Base-by-base conservation (phyloP, 23 tunicate genomes). In the Trididemnum miniatum region DNA sequence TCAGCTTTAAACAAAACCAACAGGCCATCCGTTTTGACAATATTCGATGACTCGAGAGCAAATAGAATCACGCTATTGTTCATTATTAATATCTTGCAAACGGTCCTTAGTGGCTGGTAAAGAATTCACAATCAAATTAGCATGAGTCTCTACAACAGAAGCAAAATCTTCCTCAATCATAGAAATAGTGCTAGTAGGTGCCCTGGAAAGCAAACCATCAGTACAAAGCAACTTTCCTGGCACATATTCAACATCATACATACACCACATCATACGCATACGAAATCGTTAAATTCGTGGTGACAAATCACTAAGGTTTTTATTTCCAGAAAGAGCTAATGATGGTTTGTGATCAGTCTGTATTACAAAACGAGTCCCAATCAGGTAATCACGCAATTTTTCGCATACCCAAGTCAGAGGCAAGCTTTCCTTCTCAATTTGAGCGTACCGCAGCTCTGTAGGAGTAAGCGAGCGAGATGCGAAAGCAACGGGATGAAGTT, bases 271-370 rank as follows among this genome's bases (percentile, higher is more conserved):
- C 72, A 84, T 35, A 12, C 88, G 40, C 82, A 76, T 73, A 12
- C 80, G 87, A 74, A 72, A 78, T n/a, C 79, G 31, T 57, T 77
- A 67, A 57, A 77, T 77, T 33, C 67, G 37, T 1, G 82, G 38
- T 3, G 67, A 54, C 67, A 82, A 51, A 15, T 82, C 86, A 51
- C 29, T 40, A 1, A 73, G 20, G 24, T 33, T 50, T 71, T 82
- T 82, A 9, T 39, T 72, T 12, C 75, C 72, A 24, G 73, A 33
- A 35, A 72, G 81, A 2, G 80, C 26, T 1, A 72, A 18, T 29
- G 73, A 65, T 20, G 86, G 86, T 72, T 82, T 82, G 80, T 81
- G 86, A 40, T 82, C 66, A 4, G 65, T 82, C 31, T 82, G 35
- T 2, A 82, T 33, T 2, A 2, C 24, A 39, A 82, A 71, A 20